These are phyloP conservation scores for Drosophila nikananu DNA, from an alignment of 1,140 invertebrate genomes.

Conservation along the genomic window DNA sequence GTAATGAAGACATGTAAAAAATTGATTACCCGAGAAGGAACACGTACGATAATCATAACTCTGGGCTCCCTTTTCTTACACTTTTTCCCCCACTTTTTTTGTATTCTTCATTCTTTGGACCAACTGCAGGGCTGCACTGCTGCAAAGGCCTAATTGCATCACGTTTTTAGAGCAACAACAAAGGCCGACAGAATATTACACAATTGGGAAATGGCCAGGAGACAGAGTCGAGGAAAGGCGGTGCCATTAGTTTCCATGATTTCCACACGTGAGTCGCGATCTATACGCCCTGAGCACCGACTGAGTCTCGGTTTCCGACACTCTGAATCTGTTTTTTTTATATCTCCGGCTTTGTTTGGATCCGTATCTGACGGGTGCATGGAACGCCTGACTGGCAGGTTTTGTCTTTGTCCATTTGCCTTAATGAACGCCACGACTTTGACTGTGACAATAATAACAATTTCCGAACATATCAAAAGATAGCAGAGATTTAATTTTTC, in stretches of 20 bases:
- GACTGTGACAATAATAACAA: constrained; percentile 50
- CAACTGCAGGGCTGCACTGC: not conserved
- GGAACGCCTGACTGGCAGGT: constrained; percentile 45
- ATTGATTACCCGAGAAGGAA: constrained; percentile 61
- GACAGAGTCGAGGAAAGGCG: constrained; percentile 35
- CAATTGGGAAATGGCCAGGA: constrained; percentile 46
- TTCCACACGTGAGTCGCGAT: constrained; percentile 34
- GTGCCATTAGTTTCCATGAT: constrained; percentile 57
- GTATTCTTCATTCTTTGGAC: constrained; percentile 2
- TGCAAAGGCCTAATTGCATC: constrained; percentile 57
- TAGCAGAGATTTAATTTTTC: constrained; percentile 10
- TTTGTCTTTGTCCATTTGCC: constrained; percentile 35
- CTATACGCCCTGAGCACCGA: constrained; percentile 10
- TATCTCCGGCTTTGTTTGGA: constrained; percentile 4
- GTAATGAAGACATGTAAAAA: constrained; percentile 48
- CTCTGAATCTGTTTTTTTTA: not conserved
- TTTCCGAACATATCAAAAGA: constrained; percentile 27
- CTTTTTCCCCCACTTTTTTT: constrained; percentile 18
- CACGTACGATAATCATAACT: constrained; percentile 65
- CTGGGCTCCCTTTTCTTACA: constrained; percentile 48
- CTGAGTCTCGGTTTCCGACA: constrained; percentile 8
- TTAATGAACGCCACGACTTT: constrained; percentile 40
- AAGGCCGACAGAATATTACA: constrained; percentile 61
- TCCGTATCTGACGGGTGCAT: constrained; percentile 27
- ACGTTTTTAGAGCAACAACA: constrained; percentile 61